Base-by-base conservation (phyloP, 2,113 vertebrate species). In the Ceuthmochares aereus region DNA sequence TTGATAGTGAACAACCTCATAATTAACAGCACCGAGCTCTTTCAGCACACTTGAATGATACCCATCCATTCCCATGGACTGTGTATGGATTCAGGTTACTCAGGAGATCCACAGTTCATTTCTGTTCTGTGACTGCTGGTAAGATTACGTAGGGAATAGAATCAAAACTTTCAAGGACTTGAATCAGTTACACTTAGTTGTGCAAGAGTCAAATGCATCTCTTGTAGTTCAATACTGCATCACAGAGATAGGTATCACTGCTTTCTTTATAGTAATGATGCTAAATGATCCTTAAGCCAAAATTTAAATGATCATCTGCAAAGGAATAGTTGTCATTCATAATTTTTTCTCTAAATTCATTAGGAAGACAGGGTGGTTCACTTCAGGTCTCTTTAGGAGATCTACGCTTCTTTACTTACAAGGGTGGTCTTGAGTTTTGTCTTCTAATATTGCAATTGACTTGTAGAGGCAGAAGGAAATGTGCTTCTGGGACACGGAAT, bases 161-260 rank as follows among this genome's bases (percentile, higher is more conserved):
- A 69, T 58, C 36, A 73, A 15, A 60, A 85, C 51, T 91, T 82
- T 49, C 56, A 63, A 45, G 30, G 58, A 25, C 64, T 70, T 76
- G 27, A 54, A 54, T 45, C 42, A 55, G 13, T 69, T 69, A 66
- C 25, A 16, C 19, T 78, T 69, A 40, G 15, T n/a, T 89, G 27
- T 84, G 14, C n/a, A 58, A 76, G 54, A 78, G 43, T 73, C 84
- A 80, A 3, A n/a, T 59, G 26, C 22, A 56, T 76, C 58, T 42
- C 22, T 64, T 63, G 34, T 26, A 34, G 19, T 52, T 93, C 63
- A 49, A 0, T 70, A 1, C n/a, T 16, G 0, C 22, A 23, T 49
- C 26, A n/a, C 40, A 34, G 79, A 84, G 36, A 54, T 1, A 32
- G 10, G 22, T n/a, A 14, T 8, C 1, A 0, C 3, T 69, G 34